Evolutionary conservation across 37 sponge, comb jelly and placozoan species (phyloP).

Genomic region (Halisarca cf. caerulea): DNA sequence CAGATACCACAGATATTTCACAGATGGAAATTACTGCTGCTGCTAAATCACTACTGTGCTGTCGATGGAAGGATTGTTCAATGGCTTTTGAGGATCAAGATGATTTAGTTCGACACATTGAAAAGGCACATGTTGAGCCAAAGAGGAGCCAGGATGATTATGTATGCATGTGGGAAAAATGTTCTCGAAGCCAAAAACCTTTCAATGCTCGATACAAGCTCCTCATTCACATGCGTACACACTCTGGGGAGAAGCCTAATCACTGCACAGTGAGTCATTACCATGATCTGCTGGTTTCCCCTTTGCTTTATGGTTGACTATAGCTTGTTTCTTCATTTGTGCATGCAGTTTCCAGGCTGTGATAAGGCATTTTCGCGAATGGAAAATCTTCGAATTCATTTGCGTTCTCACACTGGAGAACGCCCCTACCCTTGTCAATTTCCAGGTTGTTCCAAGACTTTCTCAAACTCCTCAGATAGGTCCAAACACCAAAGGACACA

Average conservation of each 20-base stretch:
- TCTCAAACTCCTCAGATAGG: conserved; percentile 95
- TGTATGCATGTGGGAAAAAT: conserved; percentile 76
- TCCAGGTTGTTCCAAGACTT: conserved; percentile 82
- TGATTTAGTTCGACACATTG: conserved; percentile 87
- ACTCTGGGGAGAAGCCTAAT: conserved; percentile 96
- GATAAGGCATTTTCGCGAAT: conserved; percentile 91
- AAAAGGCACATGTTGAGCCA: conserved; percentile 79
- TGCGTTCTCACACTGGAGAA: conserved; percentile 95
- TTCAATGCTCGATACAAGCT: conserved; percentile 97
- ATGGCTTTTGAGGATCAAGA: conserved; percentile 56
- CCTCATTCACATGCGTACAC: conserved; percentile 92
- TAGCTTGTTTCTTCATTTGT: too few species aligned
- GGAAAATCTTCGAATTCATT: conserved; percentile 93
- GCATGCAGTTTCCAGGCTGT: conserved; percentile 85
- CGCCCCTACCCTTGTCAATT: conserved; percentile 82
- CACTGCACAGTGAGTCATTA: conserved; percentile 94
- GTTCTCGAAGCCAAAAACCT: conserved; percentile 75
- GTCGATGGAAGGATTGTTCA: conserved; percentile 78
- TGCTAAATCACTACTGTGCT: conserved; percentile 22
- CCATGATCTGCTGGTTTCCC: neutral
- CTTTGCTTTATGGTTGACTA: neutral
- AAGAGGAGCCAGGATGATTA: conserved; percentile 70
- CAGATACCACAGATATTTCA: neutral
- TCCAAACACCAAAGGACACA: conserved; percentile 94
- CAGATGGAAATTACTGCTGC: neutral